Base-by-base conservation (phyloP, 2,797 vertebrate species). In the Potorous gilbertii region DNA sequence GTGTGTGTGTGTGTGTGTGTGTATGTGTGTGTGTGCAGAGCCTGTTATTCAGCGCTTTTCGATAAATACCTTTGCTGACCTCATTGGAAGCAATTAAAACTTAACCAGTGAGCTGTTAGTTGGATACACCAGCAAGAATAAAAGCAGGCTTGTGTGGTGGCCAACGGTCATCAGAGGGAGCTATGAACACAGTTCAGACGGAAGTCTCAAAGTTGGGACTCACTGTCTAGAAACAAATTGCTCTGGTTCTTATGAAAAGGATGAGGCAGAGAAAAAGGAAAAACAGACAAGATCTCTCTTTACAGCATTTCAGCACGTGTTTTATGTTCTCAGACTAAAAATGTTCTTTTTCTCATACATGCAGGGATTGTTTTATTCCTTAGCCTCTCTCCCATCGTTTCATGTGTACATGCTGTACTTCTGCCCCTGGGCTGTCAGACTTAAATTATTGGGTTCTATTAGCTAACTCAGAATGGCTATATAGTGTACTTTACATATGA, bases 51-150 rank as follows among this genome's bases (percentile, higher is more conserved):
- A 98, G 99, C 98, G 99, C 98, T 99, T 99, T 99, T 99, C 98
- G 99, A 99, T 99, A 99, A 99, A 99, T 99, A 99, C 99, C 99
- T 99, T 99, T 99, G 99, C 99, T 99, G 99, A 99, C 99, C 99
- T 99, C 99, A 99, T 99, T 99, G 99, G 99, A 99, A 99, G 99
- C 99, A 99, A 99, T 99, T 99, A 99, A 99, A 99, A 99, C 99
- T 99, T 99, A 99, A 99, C 99, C 99, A 99, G 99, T 99, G 99
- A 99, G 99, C 99, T 99, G 99, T 99, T 99, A 99, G 99, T 99
- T 98, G 98, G 98, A 97, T 98, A 97, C 98, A 98, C 92, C 98
- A 98, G 98, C 94, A 94, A 98, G 98, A 98, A 98, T 98, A 98
- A 98, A 98, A 98, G 97, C 98, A 98, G 97, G 56, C 97, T 98